phyloP scores from a whole-genome alignment of 2,888 invertebrate species.

The Drosophila koepferae region DNA sequence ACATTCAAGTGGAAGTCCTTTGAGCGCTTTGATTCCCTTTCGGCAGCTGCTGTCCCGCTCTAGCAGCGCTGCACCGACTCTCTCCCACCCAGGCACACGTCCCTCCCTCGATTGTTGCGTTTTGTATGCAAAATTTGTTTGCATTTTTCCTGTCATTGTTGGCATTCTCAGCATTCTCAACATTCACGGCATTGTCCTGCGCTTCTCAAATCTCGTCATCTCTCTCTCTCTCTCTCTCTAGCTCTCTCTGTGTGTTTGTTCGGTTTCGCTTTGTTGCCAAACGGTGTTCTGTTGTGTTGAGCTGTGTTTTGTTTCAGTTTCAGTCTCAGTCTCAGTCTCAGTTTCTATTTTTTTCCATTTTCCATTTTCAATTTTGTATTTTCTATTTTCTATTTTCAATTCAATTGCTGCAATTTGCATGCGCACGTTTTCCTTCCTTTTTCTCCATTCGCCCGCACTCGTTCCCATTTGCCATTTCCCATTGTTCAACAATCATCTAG shows the following conservation, averaged over 20 bases:
- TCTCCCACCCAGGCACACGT: background rate
- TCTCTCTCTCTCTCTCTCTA: background rate
- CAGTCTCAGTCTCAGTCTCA: constrained; percentile 4
- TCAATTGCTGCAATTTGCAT: constrained; percentile 65
- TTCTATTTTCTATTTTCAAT: constrained; percentile 15
- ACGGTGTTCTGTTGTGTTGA: constrained; percentile 9
- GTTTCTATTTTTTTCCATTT: no score
- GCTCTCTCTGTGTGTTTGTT: constrained; percentile 8
- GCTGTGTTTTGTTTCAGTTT: constrained; percentile 24
- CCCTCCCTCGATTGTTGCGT: constrained; percentile 65
- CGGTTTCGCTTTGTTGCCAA: constrained; percentile 9
- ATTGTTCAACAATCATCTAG: constrained; percentile 50
- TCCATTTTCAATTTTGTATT: no score
- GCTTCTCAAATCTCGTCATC: constrained; percentile 9
- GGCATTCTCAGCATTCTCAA: constrained; percentile 36
- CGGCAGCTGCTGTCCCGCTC: constrained; percentile 25
- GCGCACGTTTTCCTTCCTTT: constrained; percentile 26
- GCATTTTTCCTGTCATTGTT: constrained; percentile 63
- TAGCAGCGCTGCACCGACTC: background rate
- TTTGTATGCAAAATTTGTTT: constrained; percentile 76
- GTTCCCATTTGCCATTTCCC: constrained; percentile 23
- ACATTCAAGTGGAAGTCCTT: constrained; percentile 78
- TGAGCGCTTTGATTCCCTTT: constrained; percentile 47
- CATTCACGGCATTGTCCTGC: constrained; percentile 50
- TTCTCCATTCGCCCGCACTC: background rate